Evolutionary conservation across 2,797 vertebrate genomes (phyloP).

Genomic region (Falco concolor): DNA sequence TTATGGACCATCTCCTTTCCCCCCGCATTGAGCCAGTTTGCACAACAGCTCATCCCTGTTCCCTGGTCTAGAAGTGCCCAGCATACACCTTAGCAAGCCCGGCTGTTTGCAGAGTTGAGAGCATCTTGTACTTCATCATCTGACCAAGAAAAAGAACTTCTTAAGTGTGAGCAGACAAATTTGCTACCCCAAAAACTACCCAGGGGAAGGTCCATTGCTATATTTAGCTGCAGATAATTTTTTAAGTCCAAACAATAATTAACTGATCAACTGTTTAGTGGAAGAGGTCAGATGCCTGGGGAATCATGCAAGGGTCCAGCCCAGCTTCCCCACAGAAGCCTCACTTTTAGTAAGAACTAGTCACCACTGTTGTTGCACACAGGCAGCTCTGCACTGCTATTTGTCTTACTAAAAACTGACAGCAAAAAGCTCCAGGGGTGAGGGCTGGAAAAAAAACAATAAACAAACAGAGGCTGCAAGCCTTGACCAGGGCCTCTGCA

Average conservation of each 20-base stretch:
- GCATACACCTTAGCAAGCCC: neutral
- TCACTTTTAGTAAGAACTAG: neutral
- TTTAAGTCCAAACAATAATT: neutral
- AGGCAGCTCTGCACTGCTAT: neutral
- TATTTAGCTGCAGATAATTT: neutral
- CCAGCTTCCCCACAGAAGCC: neutral
- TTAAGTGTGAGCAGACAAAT: neutral
- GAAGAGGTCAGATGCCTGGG: neutral
- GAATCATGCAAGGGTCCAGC: neutral
- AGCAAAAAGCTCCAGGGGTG: neutral
- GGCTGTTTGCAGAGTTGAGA: neutral
- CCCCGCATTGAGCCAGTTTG: neutral
- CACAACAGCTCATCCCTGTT: neutral
- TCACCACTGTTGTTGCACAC: neutral
- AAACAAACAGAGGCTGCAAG: neutral
- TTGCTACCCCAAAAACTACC: neutral
- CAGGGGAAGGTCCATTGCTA: neutral
- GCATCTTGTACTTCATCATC: neutral
- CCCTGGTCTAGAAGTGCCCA: neutral
- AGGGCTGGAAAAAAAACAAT: neutral
- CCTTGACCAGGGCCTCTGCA: neutral
- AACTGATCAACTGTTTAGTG: neutral
- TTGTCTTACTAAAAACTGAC: neutral
- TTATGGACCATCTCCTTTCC: neutral
- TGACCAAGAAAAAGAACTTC: neutral